Evolutionary conservation across 2,797 vertebrate species (phyloP), one percentile per base, ranked within the genome.

Genomic region (Caiman crocodilus): DNA sequence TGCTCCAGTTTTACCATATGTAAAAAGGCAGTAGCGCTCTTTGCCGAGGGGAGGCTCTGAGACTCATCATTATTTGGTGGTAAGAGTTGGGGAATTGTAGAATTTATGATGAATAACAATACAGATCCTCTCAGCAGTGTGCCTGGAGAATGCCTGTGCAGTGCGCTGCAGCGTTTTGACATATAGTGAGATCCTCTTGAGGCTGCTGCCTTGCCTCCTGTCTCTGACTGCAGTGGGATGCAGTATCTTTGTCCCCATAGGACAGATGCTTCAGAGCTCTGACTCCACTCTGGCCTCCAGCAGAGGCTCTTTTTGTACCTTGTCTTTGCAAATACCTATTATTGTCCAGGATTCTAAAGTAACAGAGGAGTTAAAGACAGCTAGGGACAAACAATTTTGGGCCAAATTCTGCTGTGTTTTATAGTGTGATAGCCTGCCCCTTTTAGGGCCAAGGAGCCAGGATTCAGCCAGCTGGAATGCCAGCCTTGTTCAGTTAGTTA

Each of bases 21-120:
- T 64, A 85, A 79, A 79, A 10, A 18, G n/a, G 75, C 12, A 21
- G 20, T 32, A 4, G 35, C 3, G 60, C n/a, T 91, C 42, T 5
- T 61, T n/a, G 1, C 55, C 35, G 42, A 26, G 50, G 67, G 85
- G 74, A 60, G 18, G 42, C 20, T 76, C 71, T 10, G 12, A 67
- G 80, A 15, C 65, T 76, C 16, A 10, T 64, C 63, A 3, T 2
- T 0, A 75, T 60, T 65, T 65, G 23, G 14, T 0, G 1, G 42
- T 60, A 42, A 59, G 76, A n/a, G 21, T 13, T 74, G 71, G 26
- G n/a, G 15, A 0, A 0, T 2, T 30, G 28, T 55, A 28, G 42
- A 79, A 50, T 16, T 55, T 60, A 60, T 10, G 71, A 30, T 55
- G 18, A 63, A 17, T 30, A 17, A 6, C 56, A 74, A 42, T 2